Base-by-base conservation (phyloP, 2,888 invertebrate species). In the Orthonychiurus folsomi region DNA sequence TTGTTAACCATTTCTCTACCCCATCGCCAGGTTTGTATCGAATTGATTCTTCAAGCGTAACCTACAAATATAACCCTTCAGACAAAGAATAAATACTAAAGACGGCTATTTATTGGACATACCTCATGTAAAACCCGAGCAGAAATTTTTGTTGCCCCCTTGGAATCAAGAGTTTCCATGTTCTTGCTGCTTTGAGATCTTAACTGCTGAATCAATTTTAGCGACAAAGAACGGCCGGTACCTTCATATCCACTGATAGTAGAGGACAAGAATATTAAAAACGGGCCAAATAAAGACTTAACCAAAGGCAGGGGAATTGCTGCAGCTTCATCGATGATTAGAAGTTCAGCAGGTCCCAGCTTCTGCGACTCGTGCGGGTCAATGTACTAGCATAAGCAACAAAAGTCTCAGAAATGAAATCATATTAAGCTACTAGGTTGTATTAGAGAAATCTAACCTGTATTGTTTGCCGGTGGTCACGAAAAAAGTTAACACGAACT, bases 191-290 rank as follows among this genome's bases (percentile, higher is more conserved):
- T 66, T 52, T 66, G 66, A 26, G 81, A 78, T 63, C 89, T 77
- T 60, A 99, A 80, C 76, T 97, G 92, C 59, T 93, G 87, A 61
- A 99, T 84, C 23, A 99, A 80, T 78, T 99, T 99, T 61, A 99
- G 79, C 0, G 95, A 94, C 24, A 99, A 80, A 0, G 96, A 95
- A 12, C 99, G 81, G 0, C 99, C 99, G 0, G 99, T 99, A 60
- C 99, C 97, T 80, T 97, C 97, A 76, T 97, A 97, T 0, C 99
- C 99, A 74, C 95, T 92, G 52, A 97, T 90, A 0, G 99, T 99
- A 0, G 97, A 99, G 0, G 99, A 87, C 75, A 99, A 84, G 76
- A 99, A 91, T 15, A 93, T 89, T 47, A 97, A 81, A 74, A 95
- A 95, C 0, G 95, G 93, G 0, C 89, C 89, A 62, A 91, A 81